Percentiles rank a stretch among this genome's conserved stretches.
These are phyloP conservation scores for Amblyjoppa proteus DNA, from an alignment of 2,888 invertebrate species.

Conservation along the genomic window DNA sequence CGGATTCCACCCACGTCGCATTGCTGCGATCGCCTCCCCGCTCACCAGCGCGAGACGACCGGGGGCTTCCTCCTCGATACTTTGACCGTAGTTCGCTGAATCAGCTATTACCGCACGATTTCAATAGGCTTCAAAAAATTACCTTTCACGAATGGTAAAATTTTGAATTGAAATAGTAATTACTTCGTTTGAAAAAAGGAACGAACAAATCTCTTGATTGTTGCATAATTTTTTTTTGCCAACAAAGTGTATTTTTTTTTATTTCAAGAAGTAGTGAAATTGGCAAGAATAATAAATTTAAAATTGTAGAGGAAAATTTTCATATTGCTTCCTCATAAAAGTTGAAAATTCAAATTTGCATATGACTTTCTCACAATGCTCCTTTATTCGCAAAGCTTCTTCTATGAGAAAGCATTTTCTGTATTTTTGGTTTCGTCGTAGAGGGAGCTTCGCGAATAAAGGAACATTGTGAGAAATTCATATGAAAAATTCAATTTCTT, in stretches of 20 bases:
- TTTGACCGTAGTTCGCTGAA: slow-evolving; percentile 27
- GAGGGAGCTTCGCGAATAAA: too few relatives aligned
- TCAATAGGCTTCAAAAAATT: not conserved
- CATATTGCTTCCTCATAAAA: too few relatives aligned
- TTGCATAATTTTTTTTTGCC: too few relatives aligned
- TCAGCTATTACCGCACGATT: not conserved
- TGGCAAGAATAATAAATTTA: not conserved
- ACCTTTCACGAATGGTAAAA: not conserved
- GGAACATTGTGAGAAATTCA: too few relatives aligned
- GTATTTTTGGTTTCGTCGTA: too few relatives aligned
- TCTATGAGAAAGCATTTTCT: too few relatives aligned
- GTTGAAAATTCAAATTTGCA: too few relatives aligned
- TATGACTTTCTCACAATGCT: too few relatives aligned
- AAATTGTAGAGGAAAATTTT: not conserved
- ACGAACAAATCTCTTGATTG: not conserved
- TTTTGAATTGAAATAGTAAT: not conserved
- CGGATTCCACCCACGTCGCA: slow-evolving; percentile 78
- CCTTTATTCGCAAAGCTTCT: too few relatives aligned
- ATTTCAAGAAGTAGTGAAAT: too few relatives aligned
- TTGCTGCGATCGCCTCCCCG: slow-evolving; percentile 58
- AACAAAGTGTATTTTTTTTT: too few relatives aligned
- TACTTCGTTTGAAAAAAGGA: not conserved
- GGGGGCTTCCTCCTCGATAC: slow-evolving; percentile 52
- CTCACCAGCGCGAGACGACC: slow-evolving; percentile 47
- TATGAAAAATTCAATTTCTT: too few relatives aligned